Conservation (phyloP, 2,888 invertebrate species). For the Halictus ligatus region DNA sequence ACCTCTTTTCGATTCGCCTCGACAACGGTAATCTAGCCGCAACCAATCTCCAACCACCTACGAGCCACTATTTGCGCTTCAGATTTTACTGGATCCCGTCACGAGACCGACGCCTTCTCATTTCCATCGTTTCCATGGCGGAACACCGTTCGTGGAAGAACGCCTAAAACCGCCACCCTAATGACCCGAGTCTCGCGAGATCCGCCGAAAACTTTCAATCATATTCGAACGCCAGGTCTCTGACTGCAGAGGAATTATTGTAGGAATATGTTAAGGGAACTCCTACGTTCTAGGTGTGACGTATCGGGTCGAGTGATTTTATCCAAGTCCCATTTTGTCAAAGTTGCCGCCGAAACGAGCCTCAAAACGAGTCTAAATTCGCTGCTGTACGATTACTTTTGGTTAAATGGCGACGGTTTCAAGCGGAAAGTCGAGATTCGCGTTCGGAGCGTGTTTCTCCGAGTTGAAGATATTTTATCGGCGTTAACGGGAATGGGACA, state of each 20-base stretch:
- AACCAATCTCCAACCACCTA: slow-evolving; percentile 67
- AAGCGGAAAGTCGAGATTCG: background rate
- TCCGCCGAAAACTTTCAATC: background rate
- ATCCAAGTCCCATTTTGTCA: too few relatives aligned
- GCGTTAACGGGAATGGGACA: background rate
- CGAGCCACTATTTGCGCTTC: slow-evolving; percentile 79
- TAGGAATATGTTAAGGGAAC: too few relatives aligned
- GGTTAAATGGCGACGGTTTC: background rate
- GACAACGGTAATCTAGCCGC: slow-evolving; percentile 74
- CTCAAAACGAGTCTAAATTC: too few relatives aligned
- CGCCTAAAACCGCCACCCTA: background rate
- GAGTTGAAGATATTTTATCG: background rate
- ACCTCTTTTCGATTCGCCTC: slow-evolving; percentile 52
- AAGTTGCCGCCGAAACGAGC: too few relatives aligned
- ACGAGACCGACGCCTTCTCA: slow-evolving; percentile 71
- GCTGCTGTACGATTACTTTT: too few relatives aligned
- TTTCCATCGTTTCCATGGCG: background rate
- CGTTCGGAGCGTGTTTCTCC: background rate
- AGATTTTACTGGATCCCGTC: slow-evolving; percentile 79
- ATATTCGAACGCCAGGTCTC: too few relatives aligned
- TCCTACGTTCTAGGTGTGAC: too few relatives aligned
- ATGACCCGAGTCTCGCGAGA: background rate
- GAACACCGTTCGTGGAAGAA: background rate
- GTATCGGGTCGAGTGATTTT: too few relatives aligned
- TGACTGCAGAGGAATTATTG: too few relatives aligned